Evolutionary conservation across 2,113 vertebrate genomes (phyloP), one percentile per base, ranked within the genome.

Genomic region (Ptychochromis oligacanthus): DNA sequence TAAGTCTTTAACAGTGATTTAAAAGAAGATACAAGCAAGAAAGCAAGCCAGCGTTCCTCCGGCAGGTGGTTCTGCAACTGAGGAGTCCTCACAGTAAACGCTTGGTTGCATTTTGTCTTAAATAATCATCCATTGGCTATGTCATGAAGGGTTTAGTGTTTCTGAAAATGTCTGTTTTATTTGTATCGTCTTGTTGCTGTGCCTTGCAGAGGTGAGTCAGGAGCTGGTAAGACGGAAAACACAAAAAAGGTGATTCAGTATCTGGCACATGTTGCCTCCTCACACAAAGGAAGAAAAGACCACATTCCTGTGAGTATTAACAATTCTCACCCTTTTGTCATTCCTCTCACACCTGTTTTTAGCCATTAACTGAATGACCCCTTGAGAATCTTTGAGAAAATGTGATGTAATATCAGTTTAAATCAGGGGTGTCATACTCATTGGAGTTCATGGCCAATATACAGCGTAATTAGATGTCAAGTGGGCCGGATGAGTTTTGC

Each of bases 241-340:
- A 99, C 98, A 8, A 99, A 99, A 95, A 99, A 99, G 90, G 98
- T 99, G 77, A 99, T 99, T 93, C 98, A 99, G 82, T 99, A 99
- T 94, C 96, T 99, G 90, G 98, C 98, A 70, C 98, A 99, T 7
- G 98, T 99, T 78, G 98, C 98, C 81, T 99, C 98, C 83, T 99
- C 98, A 70, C 98, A 99, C 89, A 99, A 98, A 95, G 98, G 97
- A 95, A 97, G 97, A 91, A 99, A 98, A 95, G 98, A 99, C 94
- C 98, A 99, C 92, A 96, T 98, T 96, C 96, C 98, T 93, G 98
- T 99, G 94, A 99, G 98, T 98, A 77, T 85, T 76, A 72, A 52
- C 26, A 54, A 54, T 15, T 54, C 26, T 72, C 46, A 54, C 17
- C 46, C 1, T 72, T 72, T 72, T n/a, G 0, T 54, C 52, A 54